These are phyloP conservation scores for Aricia agestis DNA, from an alignment of 1,140 invertebrate genomes.

Conservation along the genomic window DNA sequence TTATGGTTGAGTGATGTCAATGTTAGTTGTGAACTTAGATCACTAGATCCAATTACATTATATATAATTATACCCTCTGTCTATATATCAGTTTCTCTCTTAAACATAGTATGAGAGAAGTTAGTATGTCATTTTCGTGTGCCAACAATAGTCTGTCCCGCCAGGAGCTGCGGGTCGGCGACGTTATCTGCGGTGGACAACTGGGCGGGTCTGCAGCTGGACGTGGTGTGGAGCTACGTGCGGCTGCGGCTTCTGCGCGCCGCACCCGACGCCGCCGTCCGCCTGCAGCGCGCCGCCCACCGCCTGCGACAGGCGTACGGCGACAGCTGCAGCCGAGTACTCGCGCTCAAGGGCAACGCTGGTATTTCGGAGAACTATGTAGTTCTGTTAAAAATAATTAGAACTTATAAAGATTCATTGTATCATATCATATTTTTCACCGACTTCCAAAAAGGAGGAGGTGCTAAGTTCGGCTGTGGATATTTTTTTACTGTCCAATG, in stretches of 20 bases:
- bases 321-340: conserved; percentile 80
- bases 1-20: too few species aligned
- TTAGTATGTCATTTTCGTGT: too few species aligned
- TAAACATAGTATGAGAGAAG: too few species aligned
- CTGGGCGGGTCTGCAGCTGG: conserved; percentile 86
- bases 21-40: too few species aligned
- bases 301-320: conserved; percentile 84
- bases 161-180: conserved; percentile 81
- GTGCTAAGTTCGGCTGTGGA: too few species aligned
- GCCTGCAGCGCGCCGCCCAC: conserved; percentile 80
- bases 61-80: too few species aligned
- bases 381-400: not conserved
- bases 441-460: too few species aligned
- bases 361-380: conserved; percentile 53
- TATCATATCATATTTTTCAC: too few species aligned
- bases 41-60: too few species aligned
- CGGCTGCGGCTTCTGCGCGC: conserved; percentile 80
- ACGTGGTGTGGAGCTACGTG: conserved; percentile 91
- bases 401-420: too few species aligned
- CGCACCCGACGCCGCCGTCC: conserved; percentile 79
- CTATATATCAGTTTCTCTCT: too few species aligned
- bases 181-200: conserved; percentile 86
- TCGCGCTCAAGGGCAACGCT: conserved; percentile 81
- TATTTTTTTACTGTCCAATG: too few species aligned
- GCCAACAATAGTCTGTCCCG: not conserved